These are phyloP conservation scores for Odobenus rosmarus DNA, from an alignment of 2,113 vertebrate genomes.

Conservation along the genomic window DNA sequence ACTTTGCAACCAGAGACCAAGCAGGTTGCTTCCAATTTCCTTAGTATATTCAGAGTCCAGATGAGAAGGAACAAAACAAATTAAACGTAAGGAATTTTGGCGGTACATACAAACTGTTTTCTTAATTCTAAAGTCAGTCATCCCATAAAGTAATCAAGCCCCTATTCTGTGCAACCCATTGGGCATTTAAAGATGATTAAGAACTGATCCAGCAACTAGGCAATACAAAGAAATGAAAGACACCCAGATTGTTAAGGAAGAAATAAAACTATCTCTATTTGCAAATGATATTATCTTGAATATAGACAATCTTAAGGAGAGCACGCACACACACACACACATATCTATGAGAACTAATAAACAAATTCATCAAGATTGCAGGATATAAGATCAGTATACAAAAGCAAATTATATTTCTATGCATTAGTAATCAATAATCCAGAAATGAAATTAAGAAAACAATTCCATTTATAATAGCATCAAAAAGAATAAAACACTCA, in stretches of 20 bases:
- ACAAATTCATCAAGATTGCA: background rate
- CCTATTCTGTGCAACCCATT: background rate
- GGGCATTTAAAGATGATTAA: background rate
- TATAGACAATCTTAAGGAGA: background rate
- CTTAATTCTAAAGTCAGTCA: background rate
- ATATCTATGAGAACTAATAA: background rate
- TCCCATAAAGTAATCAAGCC: background rate
- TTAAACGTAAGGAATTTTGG: background rate
- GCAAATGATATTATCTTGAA: background rate
- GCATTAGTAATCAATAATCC: background rate
- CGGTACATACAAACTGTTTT: background rate
- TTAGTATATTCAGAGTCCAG: background rate
- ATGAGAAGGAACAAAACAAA: background rate
- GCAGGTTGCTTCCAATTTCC: too few relatives aligned
- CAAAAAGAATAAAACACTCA: slow-evolving; percentile 4
- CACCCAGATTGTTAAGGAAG: background rate
- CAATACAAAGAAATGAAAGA: slow-evolving; percentile 3
- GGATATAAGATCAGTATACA: background rate
- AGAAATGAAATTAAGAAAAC: background rate
- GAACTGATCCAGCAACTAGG: background rate
- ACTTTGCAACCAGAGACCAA: background rate
- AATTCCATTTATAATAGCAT: background rate
- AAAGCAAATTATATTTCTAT: background rate
- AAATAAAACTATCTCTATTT: background rate
- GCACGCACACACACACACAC: background rate